Conservation (phyloP, 2,888 invertebrate species). For the Lithophane ornitopus region DNA sequence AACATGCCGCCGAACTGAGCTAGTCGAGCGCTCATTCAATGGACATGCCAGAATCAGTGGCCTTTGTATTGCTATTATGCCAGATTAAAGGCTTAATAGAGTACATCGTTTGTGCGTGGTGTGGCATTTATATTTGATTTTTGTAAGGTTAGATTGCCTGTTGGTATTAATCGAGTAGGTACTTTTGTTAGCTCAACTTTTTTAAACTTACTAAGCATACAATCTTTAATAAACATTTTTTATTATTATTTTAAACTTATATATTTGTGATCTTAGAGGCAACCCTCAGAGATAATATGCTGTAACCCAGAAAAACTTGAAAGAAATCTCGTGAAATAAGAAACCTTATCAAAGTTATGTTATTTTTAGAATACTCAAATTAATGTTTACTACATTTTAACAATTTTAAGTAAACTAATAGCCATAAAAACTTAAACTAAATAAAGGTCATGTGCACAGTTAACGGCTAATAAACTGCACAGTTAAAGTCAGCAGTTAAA, state of each 20-base stretch:
- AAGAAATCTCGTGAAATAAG: too few species aligned
- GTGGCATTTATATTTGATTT: background rate
- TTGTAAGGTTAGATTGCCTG: background rate
- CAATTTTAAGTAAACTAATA: background rate
- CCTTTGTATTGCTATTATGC: slow-evolving; percentile 30
- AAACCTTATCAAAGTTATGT: too few species aligned
- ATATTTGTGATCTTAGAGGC: too few species aligned
- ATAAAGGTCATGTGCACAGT: slow-evolving; percentile 14
- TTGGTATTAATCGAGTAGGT: too few species aligned
- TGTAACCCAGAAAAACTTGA: too few species aligned
- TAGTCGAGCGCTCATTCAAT: slow-evolving; percentile 18
- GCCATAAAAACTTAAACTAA: slow-evolving; percentile 5
- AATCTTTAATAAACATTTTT: too few species aligned
- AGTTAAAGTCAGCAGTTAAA: slow-evolving; percentile 49
- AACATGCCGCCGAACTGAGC: slow-evolving; percentile 17
- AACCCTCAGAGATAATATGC: too few species aligned
- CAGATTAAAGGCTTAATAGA: slow-evolving; percentile 9
- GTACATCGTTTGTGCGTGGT: background rate
- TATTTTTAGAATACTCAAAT: too few species aligned
- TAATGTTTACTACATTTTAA: background rate
- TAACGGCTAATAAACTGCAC: slow-evolving; percentile 40
- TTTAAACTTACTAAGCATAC: too few species aligned
- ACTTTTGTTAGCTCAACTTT: too few species aligned
- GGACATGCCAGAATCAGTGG: slow-evolving; percentile 15
- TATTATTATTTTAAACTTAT: too few species aligned